These are phyloP conservation scores for Bombus superbus DNA, from an alignment of 1,140 invertebrate species.

Conservation along the genomic window DNA sequence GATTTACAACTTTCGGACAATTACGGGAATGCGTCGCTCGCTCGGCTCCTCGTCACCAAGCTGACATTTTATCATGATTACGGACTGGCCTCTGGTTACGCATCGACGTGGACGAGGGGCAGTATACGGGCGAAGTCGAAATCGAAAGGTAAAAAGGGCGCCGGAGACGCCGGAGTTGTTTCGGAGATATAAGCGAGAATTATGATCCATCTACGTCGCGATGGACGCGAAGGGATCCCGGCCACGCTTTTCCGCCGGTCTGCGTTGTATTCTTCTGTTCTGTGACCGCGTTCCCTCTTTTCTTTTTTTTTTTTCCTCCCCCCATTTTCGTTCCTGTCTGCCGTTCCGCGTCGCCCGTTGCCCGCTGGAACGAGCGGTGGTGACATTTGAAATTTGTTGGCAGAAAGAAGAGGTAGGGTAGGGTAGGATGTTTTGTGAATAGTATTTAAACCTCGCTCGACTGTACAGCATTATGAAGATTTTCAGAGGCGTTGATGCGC, in stretches of 20 bases:
- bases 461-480: neutral
- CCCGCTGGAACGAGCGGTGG: conserved; percentile 7
- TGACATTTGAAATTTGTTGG: conserved; percentile 19
- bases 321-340: neutral
- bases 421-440: neutral
- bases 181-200: conserved; percentile 68
- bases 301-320: neutral
- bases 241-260: conserved; percentile 47
- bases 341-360: conserved; percentile 3
- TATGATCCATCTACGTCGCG: conserved; percentile 72
- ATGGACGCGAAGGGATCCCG: conserved; percentile 68
- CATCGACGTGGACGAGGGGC: conserved; percentile 58
- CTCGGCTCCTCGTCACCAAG: conserved; percentile 15
- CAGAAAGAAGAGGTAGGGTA: neutral
- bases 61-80: conserved; percentile 51
- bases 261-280: neutral
- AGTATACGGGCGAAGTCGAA: conserved; percentile 66
- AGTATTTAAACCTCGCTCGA: conserved; percentile 6
- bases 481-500: neutral
- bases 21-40: conserved; percentile 6
- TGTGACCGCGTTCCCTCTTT: neutral
- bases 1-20: conserved; percentile 41
- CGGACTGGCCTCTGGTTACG: conserved; percentile 23
- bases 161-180: conserved; percentile 63
- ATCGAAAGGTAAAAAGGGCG: conserved; percentile 60